Evolutionary conservation across 1,140 invertebrate genomes (phyloP), one percentile per base, ranked within the genome.

Genomic region (Achroia grisella): DNA sequence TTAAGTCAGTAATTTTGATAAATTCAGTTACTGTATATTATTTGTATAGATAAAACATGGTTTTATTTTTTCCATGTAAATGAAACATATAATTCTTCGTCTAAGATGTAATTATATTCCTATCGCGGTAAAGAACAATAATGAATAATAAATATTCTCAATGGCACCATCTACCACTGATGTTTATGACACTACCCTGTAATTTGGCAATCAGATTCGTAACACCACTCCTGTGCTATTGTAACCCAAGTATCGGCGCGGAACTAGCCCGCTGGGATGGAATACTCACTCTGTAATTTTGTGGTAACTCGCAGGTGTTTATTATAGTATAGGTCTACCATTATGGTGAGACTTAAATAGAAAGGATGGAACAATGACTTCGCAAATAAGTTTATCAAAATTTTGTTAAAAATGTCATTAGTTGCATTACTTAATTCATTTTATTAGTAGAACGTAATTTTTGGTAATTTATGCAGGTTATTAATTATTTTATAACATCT

Each of bases 131-230:
- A 61, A 58, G 50, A 47, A 59, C 56, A 65, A 62, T 62, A 67
- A 68, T 62, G 46, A 56, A 52, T 59, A 60, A 55, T 61, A 62
- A 60, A 47, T 48, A 62, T 57, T 58, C 41, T 46, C 43, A 32
- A 28, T 32, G 57, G 42, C 40, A 42, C 50, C 48, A 52, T 44
- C 56, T 35, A 15, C 30, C 64, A 63, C 66, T 62, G 49, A 57
- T 67, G 48, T 45, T 80, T 76, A 70, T 71, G 56, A 67, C 62
- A 73, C 65, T 71, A 81, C 70, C 77, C 71, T 67, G 56, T 76
- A 78, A 81, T 84, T 81, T 79, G 70, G 69, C 71, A 70, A 80
- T 83, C 71, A 70, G 53, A 40, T 55, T 57, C 23, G 64, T 62
- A 57, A 6, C 63, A 47, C 58, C 49, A 59, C 48, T 57, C 63